Evolutionary conservation across 1,140 invertebrate species (phyloP).

Genomic region (Drosophila aff.): DNA sequence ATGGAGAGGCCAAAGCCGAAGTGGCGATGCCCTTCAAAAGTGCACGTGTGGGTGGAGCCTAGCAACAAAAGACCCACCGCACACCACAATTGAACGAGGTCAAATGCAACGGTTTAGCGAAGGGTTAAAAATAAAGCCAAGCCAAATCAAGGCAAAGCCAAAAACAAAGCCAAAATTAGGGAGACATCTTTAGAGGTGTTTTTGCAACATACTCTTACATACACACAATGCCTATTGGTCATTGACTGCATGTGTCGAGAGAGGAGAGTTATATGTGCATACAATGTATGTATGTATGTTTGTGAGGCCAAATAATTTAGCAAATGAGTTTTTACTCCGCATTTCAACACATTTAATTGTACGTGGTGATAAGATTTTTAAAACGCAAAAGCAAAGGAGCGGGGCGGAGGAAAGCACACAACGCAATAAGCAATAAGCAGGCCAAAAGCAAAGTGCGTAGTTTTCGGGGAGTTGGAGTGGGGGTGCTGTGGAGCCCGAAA

Average conservation of each 20-base stretch:
- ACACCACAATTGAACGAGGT: conserved; percentile 43
- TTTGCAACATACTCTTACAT: conserved; percentile 17
- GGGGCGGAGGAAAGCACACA: conserved; percentile 48
- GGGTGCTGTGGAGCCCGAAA: conserved; percentile 20
- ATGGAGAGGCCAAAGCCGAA: conserved; percentile 29
- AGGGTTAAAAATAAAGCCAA: conserved; percentile 17
- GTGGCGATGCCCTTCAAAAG: conserved; percentile 49
- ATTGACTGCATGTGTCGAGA: conserved; percentile 48
- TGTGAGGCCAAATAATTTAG: conserved; percentile 11
- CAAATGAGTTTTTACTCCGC: conserved; percentile 33
- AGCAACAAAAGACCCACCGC: conserved; percentile 25
- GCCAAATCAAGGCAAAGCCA: conserved; percentile 18
- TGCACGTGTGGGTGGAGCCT: conserved; percentile 33
- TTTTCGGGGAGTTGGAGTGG: conserved; percentile 43
- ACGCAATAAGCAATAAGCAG: conserved; percentile 70
- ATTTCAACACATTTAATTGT: conserved; percentile 31
- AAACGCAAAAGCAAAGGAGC: conserved; percentile 70
- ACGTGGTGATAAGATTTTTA: conserved; percentile 72
- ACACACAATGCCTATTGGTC: conserved; percentile 34
- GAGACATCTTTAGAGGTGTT: conserved; percentile 40
- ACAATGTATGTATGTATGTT: background rate
- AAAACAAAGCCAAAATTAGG: conserved; percentile 39
- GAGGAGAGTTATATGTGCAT: conserved; percentile 13
- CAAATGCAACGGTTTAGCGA: conserved; percentile 34
- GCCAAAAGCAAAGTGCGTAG: conserved; percentile 76